Percentiles rank a stretch among this genome's conserved stretches.
phyloP scores from a whole-genome alignment of 2,888 invertebrate species.

The Drosophila meridionalis region DNA sequence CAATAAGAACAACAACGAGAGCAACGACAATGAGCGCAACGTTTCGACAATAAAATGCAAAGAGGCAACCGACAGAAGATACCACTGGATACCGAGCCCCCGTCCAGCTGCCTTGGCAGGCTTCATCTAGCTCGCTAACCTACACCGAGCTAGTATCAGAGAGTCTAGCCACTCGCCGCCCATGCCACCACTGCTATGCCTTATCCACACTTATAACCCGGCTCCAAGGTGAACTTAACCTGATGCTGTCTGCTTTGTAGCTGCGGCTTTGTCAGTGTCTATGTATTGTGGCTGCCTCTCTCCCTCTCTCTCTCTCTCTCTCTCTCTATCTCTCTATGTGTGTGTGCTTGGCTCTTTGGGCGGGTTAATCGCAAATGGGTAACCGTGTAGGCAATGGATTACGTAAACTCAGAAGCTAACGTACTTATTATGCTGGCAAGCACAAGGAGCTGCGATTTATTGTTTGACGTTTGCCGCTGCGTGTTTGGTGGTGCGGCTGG shows the following conservation, averaged over 20 bases:
- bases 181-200: not conserved
- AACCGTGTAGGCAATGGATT: conserved; percentile 65
- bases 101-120: not conserved
- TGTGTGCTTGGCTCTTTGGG: conserved; percentile 37
- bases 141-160: not conserved
- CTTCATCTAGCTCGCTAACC: not conserved
- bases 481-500: conserved; percentile 29
- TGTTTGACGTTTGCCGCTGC: conserved; percentile 76
- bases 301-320: not conserved
- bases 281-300: conserved; percentile 4
- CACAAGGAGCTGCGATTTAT: conserved; percentile 78
- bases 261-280: conserved; percentile 29
- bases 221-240: conserved; percentile 69
- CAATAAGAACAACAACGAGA: conserved; percentile 50
- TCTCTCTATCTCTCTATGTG: not conserved
- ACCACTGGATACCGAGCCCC: conserved; percentile 11
- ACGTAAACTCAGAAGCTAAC: conserved; percentile 70
- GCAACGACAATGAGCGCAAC: conserved; percentile 51
- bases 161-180: not conserved
- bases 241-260: conserved; percentile 76
- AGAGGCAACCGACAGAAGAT: conserved; percentile 43
- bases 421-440: conserved; percentile 81
- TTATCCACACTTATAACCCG: not conserved
- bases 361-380: conserved; percentile 64
- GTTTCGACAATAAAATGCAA: conserved; percentile 76